These are phyloP conservation scores for Eurypyga helias DNA, from an alignment of 2,113 vertebrate genomes.

Conservation along the genomic window DNA sequence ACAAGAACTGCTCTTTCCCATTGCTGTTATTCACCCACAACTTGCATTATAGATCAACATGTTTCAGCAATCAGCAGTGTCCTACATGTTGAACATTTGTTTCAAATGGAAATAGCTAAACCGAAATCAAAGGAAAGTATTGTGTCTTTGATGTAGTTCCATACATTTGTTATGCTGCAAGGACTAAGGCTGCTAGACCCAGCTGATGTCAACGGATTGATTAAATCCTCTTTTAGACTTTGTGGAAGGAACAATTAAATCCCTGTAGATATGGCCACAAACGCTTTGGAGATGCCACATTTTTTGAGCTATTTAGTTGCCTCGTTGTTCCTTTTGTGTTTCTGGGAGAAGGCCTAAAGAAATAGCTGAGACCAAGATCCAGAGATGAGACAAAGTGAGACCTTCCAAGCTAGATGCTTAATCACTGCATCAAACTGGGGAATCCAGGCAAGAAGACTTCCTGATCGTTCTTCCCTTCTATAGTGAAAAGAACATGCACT, in stretches of 20 bases:
- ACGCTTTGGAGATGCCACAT: not conserved
- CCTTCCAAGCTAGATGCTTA: not conserved
- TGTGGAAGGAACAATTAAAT: slow-evolving; percentile 18
- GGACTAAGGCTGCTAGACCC: not conserved
- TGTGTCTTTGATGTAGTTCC: slow-evolving; percentile 26
- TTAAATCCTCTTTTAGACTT: slow-evolving; percentile 44
- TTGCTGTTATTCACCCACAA: not conserved
- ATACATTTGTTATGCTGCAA: slow-evolving; percentile 7
- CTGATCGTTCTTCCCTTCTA: not conserved
- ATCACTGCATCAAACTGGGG: not conserved
- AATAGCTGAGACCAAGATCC: not conserved
- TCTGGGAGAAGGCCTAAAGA: not conserved
- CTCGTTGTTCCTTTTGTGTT: not conserved
- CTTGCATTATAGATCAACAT: not conserved
- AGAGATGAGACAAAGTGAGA: not conserved
- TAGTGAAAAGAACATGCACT: rapidly evolving
- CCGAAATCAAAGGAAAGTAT: slow-evolving; percentile 14
- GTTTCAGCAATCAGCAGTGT: not conserved
- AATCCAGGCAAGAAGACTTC: not conserved
- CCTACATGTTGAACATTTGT: not conserved
- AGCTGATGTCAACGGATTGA: not conserved
- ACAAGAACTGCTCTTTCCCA: not conserved
- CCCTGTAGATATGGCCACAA: not conserved
- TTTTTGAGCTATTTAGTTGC: not conserved
- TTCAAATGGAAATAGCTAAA: slow-evolving; percentile 16